These are phyloP conservation scores for Antechinus flavipes DNA, from an alignment of 2,113 vertebrate species.

Conservation along the genomic window DNA sequence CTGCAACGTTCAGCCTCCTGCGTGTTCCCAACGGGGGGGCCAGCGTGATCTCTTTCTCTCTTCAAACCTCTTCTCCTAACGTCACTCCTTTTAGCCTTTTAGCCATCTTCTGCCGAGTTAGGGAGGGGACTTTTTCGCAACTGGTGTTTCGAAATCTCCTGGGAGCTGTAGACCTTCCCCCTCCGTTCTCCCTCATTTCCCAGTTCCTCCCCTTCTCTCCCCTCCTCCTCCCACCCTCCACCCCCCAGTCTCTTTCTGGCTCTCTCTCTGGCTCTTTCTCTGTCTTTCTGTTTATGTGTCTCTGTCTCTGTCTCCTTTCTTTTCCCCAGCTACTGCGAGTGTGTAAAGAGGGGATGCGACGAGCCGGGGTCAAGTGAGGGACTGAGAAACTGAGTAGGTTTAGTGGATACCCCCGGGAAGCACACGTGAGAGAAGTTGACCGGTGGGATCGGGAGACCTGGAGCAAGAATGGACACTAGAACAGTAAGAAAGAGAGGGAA, in stretches of 20 bases:
- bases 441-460: neutral
- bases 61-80: neutral
- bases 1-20: neutral
- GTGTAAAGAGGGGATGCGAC: neutral
- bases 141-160: neutral
- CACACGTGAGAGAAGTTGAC: neutral
- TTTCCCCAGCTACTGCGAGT: neutral
- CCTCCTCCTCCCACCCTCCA: no score
- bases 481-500: neutral
- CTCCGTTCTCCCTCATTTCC: neutral
- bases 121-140: neutral
- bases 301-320: no score
- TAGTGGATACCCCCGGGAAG: neutral
- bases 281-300: no score
- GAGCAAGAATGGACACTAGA: neutral
- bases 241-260: no score
- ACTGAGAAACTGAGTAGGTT: neutral
- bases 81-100: neutral
- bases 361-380: neutral
- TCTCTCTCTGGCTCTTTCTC: no score
- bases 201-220: neutral
- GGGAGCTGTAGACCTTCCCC: neutral
- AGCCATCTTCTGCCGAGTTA: neutral
- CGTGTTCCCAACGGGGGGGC: neutral
- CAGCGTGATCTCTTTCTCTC: neutral